Evolutionary conservation across 37 sponge, comb jelly and placozoan genomes (phyloP), one percentile per base, ranked within the genome.

Genomic region (Beroe forskalii): DNA sequence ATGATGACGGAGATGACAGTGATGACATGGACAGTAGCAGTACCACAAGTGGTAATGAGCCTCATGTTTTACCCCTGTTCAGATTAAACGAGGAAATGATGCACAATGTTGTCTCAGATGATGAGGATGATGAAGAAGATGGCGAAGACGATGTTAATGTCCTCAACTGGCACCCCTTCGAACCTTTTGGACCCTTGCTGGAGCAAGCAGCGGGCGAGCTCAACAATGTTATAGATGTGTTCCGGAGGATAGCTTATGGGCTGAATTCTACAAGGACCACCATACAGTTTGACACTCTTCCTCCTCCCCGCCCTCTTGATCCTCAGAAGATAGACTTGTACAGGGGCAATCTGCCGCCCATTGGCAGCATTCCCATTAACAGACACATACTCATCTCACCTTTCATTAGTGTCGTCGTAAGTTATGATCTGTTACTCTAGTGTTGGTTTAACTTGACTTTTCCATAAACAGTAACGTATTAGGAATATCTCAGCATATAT

Each of bases 281-380:
- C 55, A 44, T 44, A 23, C 86, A 44, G 27, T 25, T 80, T 6
- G 86, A 80, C 40, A 80, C 86, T 1, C 40, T 80, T 24, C 86
- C 86, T 6, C 40, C 55, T 43, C 86, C 86, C 0, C 37, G 25
- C 1, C 86, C 86, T 23, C 27, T 44, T 14, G 86, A 41, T 80
- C 55, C 44, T 6, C 38, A 80, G 30, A 80, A 43, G 86, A 80
- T 80, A 80, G 86, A 80, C 22, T 25, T 80, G 8, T 80, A 44
- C 42, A 80, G 42, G 19, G 86, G 86, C 4, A 80, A 80, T 27
- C 86, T 80, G 4, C 86, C 86, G 1, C 86, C 44, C 27, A 24
- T 44, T n/a, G 86, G 55, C 24, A 41, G 55, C 86, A 80, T 80
- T 44, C 55, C 86, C 19, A 80, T 80, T 20, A 43, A 80, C 86